A percentile compares a stretch with the other conserved stretches of the same genome.
These are phyloP conservation scores for Ramazzottius varieornatus DNA, from an alignment of 2,888 invertebrate species.

Conservation along the genomic window DNA sequence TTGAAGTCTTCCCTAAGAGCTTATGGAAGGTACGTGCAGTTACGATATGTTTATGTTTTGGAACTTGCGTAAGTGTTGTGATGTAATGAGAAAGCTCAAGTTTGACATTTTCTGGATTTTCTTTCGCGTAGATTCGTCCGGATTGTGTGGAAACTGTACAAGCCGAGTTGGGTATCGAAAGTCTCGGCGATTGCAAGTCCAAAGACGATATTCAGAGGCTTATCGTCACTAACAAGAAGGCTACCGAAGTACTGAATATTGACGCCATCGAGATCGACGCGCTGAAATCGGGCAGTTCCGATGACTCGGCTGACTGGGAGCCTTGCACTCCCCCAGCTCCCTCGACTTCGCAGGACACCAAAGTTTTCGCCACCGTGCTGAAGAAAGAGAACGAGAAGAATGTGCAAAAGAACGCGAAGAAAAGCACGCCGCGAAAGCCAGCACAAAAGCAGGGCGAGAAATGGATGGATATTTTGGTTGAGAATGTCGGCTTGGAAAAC, in stretches of 20 bases:
- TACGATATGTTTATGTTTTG: neutral
- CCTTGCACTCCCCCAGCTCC: neutral
- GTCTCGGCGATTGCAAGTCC: neutral
- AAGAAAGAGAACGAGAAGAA: constrained; percentile 3
- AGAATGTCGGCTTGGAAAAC: constrained; percentile 6
- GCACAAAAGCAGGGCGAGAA: neutral
- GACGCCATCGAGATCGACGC: constrained; percentile 3
- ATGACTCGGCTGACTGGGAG: too few relatives aligned
- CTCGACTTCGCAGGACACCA: neutral
- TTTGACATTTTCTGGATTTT: too few relatives aligned
- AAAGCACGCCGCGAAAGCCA: constrained; percentile 10
- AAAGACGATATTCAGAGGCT: neutral
- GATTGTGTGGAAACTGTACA: neutral
- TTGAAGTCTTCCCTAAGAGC: constrained; percentile 16
- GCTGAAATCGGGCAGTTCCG: neutral
- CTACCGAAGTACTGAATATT: neutral
- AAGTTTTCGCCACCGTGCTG: neutral
- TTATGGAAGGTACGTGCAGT: constrained; percentile 21
- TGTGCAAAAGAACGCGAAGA: constrained; percentile 9
- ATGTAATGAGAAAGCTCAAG: too few relatives aligned
- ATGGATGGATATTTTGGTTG: neutral
- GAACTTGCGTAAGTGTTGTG: too few relatives aligned
- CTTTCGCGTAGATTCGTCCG: neutral
- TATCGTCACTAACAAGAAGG: neutral
- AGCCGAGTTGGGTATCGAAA: neutral